Conservation (phyloP, 2,113 vertebrate genomes). For the Microcebus tavaratra region DNA sequence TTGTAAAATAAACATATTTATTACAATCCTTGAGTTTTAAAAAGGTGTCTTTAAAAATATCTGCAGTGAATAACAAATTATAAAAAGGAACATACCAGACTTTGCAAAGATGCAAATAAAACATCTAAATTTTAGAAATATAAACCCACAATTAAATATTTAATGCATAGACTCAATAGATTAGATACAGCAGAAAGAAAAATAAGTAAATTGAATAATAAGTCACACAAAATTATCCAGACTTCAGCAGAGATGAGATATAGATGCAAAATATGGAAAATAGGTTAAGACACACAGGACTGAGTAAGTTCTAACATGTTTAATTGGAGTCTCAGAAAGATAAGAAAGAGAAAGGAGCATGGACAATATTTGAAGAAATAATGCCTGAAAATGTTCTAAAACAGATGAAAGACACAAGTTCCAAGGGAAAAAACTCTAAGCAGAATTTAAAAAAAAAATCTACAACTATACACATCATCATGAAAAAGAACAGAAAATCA, state of each 20-base stretch:
- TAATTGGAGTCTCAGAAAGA: neutral
- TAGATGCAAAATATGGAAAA: neutral
- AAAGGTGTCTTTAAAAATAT: neutral
- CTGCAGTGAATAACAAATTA: neutral
- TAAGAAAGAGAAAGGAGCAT: neutral
- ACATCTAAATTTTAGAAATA: slow-evolving; percentile 37
- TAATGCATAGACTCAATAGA: neutral
- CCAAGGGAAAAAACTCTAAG: neutral
- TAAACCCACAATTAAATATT: neutral
- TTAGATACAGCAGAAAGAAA: neutral
- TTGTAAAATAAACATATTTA: neutral
- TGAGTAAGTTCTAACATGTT: neutral
- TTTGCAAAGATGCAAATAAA: neutral
- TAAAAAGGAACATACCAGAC: neutral
- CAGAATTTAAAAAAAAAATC: neutral
- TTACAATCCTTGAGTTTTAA: no score
- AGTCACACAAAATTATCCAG: neutral
- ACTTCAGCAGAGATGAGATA: neutral
- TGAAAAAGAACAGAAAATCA: neutral
- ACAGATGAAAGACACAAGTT: slow-evolving; percentile 21
- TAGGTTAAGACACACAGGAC: neutral
- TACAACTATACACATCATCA: neutral
- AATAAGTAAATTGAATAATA: neutral
- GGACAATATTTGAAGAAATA: neutral
- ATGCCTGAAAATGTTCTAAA: neutral